Conservation (phyloP, 2,113 vertebrate genomes). For the Ceuthmochares aereus region DNA sequence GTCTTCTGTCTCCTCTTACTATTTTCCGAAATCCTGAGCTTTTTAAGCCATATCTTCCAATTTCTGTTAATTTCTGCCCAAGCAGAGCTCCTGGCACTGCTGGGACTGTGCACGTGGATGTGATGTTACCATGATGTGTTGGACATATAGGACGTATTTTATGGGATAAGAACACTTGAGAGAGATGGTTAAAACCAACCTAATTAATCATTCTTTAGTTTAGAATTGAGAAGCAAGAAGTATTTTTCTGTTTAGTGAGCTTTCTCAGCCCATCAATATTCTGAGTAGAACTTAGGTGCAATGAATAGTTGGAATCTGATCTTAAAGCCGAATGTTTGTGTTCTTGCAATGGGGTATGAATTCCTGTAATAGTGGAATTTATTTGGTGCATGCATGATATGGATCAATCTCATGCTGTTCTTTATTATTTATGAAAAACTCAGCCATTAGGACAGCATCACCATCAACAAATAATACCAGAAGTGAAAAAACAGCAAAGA, state of each 20-base stretch:
- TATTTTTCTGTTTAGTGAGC: not conserved
- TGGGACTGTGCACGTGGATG: not conserved
- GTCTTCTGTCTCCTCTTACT: not conserved
- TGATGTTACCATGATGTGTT: fast-evolving
- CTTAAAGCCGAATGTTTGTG: not conserved
- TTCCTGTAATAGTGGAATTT: not conserved
- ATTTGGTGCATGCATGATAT: not conserved
- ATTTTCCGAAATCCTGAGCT: not conserved
- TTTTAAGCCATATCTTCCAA: not conserved
- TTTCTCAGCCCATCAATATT: not conserved
- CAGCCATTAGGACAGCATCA: not conserved
- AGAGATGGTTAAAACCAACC: not conserved
- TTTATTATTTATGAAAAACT: not conserved
- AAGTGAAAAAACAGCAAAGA: not conserved
- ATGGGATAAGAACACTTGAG: not conserved
- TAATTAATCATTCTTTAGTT: not conserved
- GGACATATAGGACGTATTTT: fast-evolving
- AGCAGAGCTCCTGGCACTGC: not conserved
- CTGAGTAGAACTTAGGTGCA: not conserved
- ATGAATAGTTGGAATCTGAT: not conserved
- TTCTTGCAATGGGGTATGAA: not conserved
- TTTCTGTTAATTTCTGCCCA: not conserved
- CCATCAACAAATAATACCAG: not conserved
- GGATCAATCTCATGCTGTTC: not conserved
- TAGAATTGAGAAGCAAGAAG: not conserved